A percentile compares a stretch with the other conserved stretches of the same genome.
Conservation (phyloP, 2,888 invertebrate species). For the Erpobdella octoculata region DNA sequence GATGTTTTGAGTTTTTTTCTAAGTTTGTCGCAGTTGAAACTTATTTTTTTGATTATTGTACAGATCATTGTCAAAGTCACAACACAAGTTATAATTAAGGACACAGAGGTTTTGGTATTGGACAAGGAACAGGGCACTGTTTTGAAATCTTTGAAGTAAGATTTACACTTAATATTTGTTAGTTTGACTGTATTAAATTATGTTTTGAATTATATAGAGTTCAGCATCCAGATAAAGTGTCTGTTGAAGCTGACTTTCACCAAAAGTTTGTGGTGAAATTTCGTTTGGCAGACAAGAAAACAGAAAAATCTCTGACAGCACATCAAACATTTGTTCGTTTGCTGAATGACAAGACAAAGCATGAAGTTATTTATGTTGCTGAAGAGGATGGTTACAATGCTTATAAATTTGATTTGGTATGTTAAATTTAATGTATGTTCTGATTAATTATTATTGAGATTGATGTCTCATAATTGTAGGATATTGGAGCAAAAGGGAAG, state of each 20-base stretch:
- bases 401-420: conserved; percentile 84
- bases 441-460: neutral
- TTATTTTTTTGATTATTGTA: neutral
- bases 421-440: conserved; percentile 38
- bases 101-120: conserved; percentile 75
- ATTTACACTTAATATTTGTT: conserved; percentile 17
- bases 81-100: conserved; percentile 58
- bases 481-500: conserved; percentile 69
- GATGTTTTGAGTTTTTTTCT: conserved; percentile 6
- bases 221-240: conserved; percentile 65
- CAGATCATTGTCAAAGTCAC: conserved; percentile 50
- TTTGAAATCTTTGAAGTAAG: conserved; percentile 63
- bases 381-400: conserved; percentile 64
- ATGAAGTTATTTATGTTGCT: conserved; percentile 86
- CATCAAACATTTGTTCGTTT: conserved; percentile 53
- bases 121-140: conserved; percentile 82
- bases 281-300: conserved; percentile 65
- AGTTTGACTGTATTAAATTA: no score
- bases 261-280: conserved; percentile 80
- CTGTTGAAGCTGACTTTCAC: conserved; percentile 75
- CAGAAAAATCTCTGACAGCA: conserved; percentile 61
- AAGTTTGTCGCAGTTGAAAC: neutral
- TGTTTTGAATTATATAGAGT: conserved; percentile 58
- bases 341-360: conserved; percentile 58
- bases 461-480: no score